Evolutionary conservation across 37 sponge, comb jelly and placozoan species (phyloP).

Genomic region (Diacarnus erythraeanus): DNA sequence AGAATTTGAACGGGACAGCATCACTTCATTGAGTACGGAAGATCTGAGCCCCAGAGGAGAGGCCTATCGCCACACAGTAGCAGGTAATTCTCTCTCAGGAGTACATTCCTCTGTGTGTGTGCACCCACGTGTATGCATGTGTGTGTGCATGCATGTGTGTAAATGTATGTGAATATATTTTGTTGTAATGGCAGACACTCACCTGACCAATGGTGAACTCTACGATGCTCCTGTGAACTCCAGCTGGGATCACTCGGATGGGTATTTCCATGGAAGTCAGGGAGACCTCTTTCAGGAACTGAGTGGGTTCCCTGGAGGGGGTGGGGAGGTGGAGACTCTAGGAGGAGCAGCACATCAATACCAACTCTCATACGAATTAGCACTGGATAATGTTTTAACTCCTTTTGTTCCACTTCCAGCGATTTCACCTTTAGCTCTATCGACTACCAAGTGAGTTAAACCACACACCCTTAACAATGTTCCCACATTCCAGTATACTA

Average conservation of each 20-base stretch:
- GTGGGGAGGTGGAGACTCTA: not conserved
- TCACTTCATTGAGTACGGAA: slow-evolving; percentile 14
- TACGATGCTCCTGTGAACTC: slow-evolving; percentile 10
- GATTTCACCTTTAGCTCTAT: slow-evolving; percentile 1
- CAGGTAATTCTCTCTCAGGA: not conserved
- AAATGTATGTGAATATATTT: not conserved
- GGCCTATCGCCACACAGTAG: not conserved
- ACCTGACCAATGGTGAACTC: not conserved
- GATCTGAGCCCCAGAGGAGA: not conserved
- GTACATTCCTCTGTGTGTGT: slow-evolving; percentile 22
- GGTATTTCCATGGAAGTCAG: slow-evolving; percentile 8
- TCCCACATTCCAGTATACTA: too few species aligned
- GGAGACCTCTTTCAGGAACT: slow-evolving; percentile 4
- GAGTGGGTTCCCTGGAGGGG: not conserved
- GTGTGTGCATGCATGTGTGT: not conserved
- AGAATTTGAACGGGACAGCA: not conserved
- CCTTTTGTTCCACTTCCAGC: slow-evolving; percentile 11
- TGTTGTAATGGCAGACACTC: not conserved
- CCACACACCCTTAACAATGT: too few species aligned
- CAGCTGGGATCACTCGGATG: not conserved
- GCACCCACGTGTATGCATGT: not conserved
- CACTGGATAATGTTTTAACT: slow-evolving; percentile 38
- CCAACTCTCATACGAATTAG: slow-evolving; percentile 60
- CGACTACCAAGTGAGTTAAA: slow-evolving; percentile 3
- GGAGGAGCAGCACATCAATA: slow-evolving; percentile 37